Evolutionary conservation across 2,113 vertebrate genomes (phyloP).

Genomic region (Prinia subflava): DNA sequence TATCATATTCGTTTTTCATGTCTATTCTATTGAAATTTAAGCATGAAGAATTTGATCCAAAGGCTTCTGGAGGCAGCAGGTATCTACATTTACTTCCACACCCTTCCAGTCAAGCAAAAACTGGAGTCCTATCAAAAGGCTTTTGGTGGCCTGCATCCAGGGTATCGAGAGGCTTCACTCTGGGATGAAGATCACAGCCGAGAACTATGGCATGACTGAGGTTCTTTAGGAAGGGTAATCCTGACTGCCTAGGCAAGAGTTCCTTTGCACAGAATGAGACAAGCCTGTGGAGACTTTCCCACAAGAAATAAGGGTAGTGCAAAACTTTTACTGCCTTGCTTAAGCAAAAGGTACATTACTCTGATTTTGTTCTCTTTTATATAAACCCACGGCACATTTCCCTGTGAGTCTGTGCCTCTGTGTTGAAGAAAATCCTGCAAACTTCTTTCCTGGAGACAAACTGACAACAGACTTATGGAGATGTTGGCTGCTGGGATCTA

Average conservation of each 20-base stretch:
- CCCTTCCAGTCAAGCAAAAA: neutral
- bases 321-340: neutral
- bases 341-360: neutral
- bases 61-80: neutral
- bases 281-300: neutral
- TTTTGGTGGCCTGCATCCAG: neutral
- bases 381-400: neutral
- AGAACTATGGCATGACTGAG: neutral
- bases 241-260: neutral
- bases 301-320: neutral
- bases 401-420: rapidly evolving
- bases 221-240: neutral
- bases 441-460: neutral
- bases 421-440: neutral
- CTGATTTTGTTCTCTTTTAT: neutral
- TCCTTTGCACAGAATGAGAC: neutral
- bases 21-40: neutral
- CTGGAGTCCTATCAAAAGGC: neutral
- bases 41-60: neutral
- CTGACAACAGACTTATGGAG: neutral
- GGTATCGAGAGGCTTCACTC: neutral
- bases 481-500: rapidly evolving
- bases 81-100: neutral
- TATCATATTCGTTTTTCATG: neutral
- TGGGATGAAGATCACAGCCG: neutral